A percentile compares a stretch with the other conserved stretches of the same genome.
phyloP scores from a whole-genome alignment of 1,140 invertebrate species.

The Elysia chlorotica region DNA sequence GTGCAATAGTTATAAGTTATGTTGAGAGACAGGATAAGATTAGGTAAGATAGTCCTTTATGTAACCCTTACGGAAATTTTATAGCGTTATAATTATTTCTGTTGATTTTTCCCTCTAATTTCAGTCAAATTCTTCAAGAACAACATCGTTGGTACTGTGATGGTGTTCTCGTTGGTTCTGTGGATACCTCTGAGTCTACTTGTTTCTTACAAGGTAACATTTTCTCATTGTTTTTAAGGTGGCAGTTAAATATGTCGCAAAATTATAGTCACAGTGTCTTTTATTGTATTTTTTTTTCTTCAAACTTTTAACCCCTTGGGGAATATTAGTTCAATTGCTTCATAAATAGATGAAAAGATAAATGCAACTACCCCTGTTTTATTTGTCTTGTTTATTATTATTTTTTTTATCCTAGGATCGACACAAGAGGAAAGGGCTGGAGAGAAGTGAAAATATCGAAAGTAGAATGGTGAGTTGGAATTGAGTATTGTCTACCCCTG shows the following conservation, averaged over 20 bases:
- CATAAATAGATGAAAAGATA: too few species aligned
- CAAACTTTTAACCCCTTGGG: too few species aligned
- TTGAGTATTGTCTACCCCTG: too few species aligned
- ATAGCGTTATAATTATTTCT: background rate
- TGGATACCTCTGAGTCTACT: constrained; percentile 37
- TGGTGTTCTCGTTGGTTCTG: constrained; percentile 35
- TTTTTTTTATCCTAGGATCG: constrained; percentile 3
- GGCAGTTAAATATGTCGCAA: background rate
- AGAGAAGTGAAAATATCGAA: constrained; percentile 1
- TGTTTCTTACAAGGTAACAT: constrained; percentile 32
- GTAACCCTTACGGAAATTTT: background rate
- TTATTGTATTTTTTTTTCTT: background rate
- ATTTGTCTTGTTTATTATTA: background rate
- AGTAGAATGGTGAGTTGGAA: constrained; percentile 20
- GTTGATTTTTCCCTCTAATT: constrained; percentile 12
- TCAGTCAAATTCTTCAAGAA: constrained; percentile 43
- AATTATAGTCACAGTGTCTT: background rate
- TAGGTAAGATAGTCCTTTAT: background rate
- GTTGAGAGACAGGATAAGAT: too few species aligned
- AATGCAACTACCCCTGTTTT: background rate
- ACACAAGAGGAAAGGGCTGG: constrained; percentile 1
- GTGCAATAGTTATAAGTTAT: too few species aligned
- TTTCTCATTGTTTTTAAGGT: background rate
- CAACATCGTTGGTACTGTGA: constrained; percentile 40
- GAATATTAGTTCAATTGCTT: too few species aligned